Evolutionary conservation across 2,113 vertebrate species (phyloP), one percentile per base, ranked within the genome.

Genomic region (Erpornis zantholeuca): DNA sequence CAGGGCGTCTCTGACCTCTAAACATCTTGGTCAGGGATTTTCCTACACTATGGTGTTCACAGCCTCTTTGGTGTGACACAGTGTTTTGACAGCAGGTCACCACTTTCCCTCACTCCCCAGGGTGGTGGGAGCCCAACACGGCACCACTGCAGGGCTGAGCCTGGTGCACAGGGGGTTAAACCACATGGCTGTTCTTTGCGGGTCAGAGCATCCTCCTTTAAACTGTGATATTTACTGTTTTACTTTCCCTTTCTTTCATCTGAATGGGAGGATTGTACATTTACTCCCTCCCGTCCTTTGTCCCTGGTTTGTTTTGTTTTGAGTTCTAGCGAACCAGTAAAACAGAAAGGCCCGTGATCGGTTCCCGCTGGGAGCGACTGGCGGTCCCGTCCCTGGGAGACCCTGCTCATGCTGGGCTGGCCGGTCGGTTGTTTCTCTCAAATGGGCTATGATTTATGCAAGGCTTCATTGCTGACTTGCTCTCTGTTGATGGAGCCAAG

Each of bases 221-320:
- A 96, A 94, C 89, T 84, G 82, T 22, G 90, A 95, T 96, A 96
- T 97, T 97, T 96, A 97, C 96, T 96, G 96, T 92, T 96, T 96
- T 96, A 94, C 96, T 97, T 97, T 97, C 95, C 96, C 96, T 97
- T 97, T 96, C 96, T 97, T 91, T 94, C 96, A 96, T 97, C 94
- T 96, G 94, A 97, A 97, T 96, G 93, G 96, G 88, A 96, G 93
- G 94, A 97, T 96, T 97, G 96, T 97, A 94, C 96, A 94, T 96
- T 94, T 94, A 71, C 80, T 96, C 94, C 92, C 94, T 96, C 88
- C 94, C 69, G 0, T 80, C 96, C 88, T 97, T 95, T 97, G 96
- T 97, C 57, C 94, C 77, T 38, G 88, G 60, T 95, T 92, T 96
- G 94, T 97, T 97, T 96, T 97, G 96, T 96, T 97, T 95, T 90